A percentile compares a stretch with the other conserved stretches of the same genome.
phyloP scores from a whole-genome alignment of 2,888 invertebrate species.

The Lycia hirtaria region DNA sequence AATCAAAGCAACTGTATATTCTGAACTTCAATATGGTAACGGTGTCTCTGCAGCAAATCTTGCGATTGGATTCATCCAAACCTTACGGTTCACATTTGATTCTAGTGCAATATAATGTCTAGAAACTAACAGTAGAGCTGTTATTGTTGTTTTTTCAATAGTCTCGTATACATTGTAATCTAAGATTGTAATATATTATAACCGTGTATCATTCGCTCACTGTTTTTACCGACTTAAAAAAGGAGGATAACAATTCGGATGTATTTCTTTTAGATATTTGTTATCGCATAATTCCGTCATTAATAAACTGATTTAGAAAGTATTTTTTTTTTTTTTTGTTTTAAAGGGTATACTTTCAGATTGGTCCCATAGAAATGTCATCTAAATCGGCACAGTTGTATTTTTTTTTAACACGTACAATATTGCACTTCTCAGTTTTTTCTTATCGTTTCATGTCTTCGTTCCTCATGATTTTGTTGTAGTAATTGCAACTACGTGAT shows the following conservation, averaged over 20 bases:
- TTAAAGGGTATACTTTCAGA: too few species aligned
- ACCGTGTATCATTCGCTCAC: conserved; percentile 3
- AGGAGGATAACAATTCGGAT: too few species aligned
- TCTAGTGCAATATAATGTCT: conserved; percentile 38
- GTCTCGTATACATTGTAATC: conserved; percentile 6
- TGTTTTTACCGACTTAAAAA: too few species aligned
- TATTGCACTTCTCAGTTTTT: conserved; percentile 28
- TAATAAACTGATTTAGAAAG: too few species aligned
- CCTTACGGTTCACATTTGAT: too few species aligned
- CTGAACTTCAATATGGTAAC: conserved; percentile 30
- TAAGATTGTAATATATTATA: conserved; percentile 13
- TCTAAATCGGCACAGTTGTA: too few species aligned
- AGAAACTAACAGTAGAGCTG: conserved; percentile 34
- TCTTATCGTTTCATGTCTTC: conserved; percentile 2
- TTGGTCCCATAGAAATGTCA: too few species aligned
- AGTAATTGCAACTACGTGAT: conserved; percentile 46
- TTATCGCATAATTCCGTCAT: too few species aligned
- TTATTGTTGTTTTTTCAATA: conserved; percentile 4
- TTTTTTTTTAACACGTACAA: conserved; percentile 37
- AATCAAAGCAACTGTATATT: conserved; percentile 30
- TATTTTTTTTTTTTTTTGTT: too few species aligned
- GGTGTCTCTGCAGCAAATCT: conserved; percentile 35
- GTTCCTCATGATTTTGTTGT: conserved; percentile 29
- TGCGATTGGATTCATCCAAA: conserved; percentile 23
- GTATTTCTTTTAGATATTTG: too few species aligned